Base-by-base conservation (phyloP, 2,888 invertebrate species). In the Ditylenchus weischeri region DNA sequence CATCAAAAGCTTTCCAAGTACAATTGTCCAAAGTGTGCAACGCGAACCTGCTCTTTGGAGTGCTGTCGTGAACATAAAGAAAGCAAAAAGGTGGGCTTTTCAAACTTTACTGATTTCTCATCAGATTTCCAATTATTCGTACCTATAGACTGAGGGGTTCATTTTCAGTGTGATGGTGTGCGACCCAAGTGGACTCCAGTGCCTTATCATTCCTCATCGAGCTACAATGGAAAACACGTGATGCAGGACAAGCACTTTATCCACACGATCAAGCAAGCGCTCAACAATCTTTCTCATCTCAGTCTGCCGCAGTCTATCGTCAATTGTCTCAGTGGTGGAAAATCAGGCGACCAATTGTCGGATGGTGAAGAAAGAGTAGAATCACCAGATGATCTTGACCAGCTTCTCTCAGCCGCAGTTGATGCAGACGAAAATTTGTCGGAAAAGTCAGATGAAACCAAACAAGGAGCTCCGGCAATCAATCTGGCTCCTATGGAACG, bases 61-160 rank as follows among this genome's bases (percentile, higher is more conserved):
- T 80, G 80, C 65, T 74, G 72, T 10, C 79, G 77, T 60, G 60
- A 71, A 29, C 80, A 80, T 68, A 80, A 80, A 67, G 70, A 61
- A 13, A 72, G 71, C 6, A 66, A 69, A 18, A 60, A 73, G 18
- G 79, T 76, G 29, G 66, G 70, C 64, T 23, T 51, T 57, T 62
- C 13, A n/a, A 11, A 47, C 21, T 38, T 35, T 5, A 29, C 3
- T 29, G 5, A 29, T 19, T 29, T 35, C 35, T 36, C 13, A 36
- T 29, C 29, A 29, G 29, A 29, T 29, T 29, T 29, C 5, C 29
- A 29, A 29, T 64, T 50, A 36, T 66, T 43, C 57, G 19, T 57
- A 50, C 50, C 6, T 4, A 50, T 50, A 4, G 18, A 18, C 50
- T 58, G 10, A 36, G 5, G 19, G n/a, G 21, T 38, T 23, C 11